These are phyloP conservation scores for Caenorhabditis sp. DNA, from an alignment of 2,888 invertebrate genomes.

Conservation along the genomic window DNA sequence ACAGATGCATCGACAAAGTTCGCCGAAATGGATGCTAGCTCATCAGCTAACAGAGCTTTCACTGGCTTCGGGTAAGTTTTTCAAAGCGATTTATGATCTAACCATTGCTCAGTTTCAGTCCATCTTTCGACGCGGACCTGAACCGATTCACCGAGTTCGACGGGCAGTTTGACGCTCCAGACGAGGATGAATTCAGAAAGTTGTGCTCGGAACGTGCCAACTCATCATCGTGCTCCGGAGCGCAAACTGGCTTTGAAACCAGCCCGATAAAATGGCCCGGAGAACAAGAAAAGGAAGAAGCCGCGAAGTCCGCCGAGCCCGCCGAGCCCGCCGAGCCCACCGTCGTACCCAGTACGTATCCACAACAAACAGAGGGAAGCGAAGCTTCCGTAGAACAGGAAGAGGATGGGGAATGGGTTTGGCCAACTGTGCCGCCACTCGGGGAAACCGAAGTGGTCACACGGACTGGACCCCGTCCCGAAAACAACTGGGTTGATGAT, in stretches of 20 bases:
- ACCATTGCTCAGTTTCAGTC: not conserved
- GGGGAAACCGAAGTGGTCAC: slow-evolving; percentile 54
- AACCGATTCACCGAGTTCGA: slow-evolving; percentile 49
- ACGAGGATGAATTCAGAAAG: slow-evolving; percentile 64
- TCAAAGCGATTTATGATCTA: not conserved
- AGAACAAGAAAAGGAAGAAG: slow-evolving; percentile 22
- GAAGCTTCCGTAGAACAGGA: slow-evolving; percentile 19
- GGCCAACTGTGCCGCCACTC: slow-evolving; percentile 55
- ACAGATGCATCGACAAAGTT: slow-evolving; percentile 49
- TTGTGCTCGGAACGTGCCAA: slow-evolving; percentile 62
- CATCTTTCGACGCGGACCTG: slow-evolving; percentile 22
- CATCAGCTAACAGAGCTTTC: slow-evolving; percentile 9
- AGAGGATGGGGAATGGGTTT: slow-evolving; percentile 52
- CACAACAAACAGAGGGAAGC: slow-evolving; percentile 8
- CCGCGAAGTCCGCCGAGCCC: not conserved
- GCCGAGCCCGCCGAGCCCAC: not conserved
- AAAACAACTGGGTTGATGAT: slow-evolving; percentile 43
- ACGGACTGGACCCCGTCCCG: slow-evolving; percentile 43
- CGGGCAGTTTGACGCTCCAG: slow-evolving; percentile 54
- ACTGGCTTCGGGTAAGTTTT: slow-evolving; percentile 11
- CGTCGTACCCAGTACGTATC: slow-evolving; percentile 40
- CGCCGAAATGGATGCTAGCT: slow-evolving; percentile 38
- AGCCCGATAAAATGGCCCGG: slow-evolving; percentile 51
- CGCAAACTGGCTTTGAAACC: not conserved
- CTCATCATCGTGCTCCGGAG: slow-evolving; percentile 40